A percentile compares a stretch with the other conserved stretches of the same genome.
Conservation (phyloP, 2,888 invertebrate genomes). For the Caprella mutica region DNA sequence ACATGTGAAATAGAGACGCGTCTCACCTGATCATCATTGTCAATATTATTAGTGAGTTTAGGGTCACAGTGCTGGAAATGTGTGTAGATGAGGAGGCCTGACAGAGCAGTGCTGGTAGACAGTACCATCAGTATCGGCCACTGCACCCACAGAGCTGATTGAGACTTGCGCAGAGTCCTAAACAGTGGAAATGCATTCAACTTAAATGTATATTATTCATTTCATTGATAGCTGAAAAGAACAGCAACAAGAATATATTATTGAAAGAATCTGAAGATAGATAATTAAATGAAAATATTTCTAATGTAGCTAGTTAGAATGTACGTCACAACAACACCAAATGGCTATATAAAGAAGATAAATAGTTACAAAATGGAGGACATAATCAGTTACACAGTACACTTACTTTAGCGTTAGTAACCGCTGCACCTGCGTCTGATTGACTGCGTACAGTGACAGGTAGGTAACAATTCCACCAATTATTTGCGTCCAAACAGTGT, state of each 20-base stretch:
- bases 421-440: conserved; percentile 62
- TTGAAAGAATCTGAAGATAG: too few relatives aligned
- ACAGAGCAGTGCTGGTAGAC: conserved; percentile 57
- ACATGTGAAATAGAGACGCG: too few relatives aligned
- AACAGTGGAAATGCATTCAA: too few relatives aligned
- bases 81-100: conserved; percentile 74
- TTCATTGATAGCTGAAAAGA: too few relatives aligned
- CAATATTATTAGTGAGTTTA: conserved; percentile 49
- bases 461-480: conserved; percentile 73
- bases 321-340: too few relatives aligned
- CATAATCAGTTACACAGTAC: neutral
- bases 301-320: too few relatives aligned
- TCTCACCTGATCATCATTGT: conserved; percentile 58
- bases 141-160: conserved; percentile 52
- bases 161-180: neutral
- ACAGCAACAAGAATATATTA: too few relatives aligned
- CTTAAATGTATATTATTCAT: too few relatives aligned
- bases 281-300: too few relatives aligned
- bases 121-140: conserved; percentile 65
- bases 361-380: too few relatives aligned
- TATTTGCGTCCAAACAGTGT: conserved; percentile 68
- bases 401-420: conserved; percentile 41
- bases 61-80: conserved; percentile 76
- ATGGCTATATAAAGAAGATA: too few relatives aligned
- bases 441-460: conserved; percentile 70